These are phyloP conservation scores for Ctenoplectra terminalis DNA, from an alignment of 1,140 invertebrate genomes.

Conservation along the genomic window DNA sequence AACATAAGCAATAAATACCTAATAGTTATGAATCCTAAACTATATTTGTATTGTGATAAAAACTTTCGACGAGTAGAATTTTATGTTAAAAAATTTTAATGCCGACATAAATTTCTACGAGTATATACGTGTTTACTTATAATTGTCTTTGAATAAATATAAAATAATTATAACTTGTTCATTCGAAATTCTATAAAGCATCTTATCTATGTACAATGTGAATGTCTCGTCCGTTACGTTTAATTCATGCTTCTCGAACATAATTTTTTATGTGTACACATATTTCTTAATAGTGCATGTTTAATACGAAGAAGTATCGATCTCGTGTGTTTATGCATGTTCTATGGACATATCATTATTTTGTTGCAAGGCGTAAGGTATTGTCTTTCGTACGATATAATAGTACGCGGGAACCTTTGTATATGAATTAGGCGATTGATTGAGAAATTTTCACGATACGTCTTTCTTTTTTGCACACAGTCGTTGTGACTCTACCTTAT, in stretches of 20 bases:
- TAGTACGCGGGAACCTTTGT: background rate
- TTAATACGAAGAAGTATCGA: slow-evolving; percentile 46
- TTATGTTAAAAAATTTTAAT: background rate
- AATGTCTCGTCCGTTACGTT: slow-evolving; percentile 39
- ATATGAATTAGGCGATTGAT: background rate
- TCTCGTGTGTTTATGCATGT: slow-evolving; percentile 57
- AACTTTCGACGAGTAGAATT: background rate
- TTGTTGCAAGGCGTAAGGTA: slow-evolving; percentile 57
- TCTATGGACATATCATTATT: slow-evolving; percentile 41
- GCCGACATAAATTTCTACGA: background rate
- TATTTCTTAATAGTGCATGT: slow-evolving; percentile 59
- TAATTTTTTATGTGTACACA: slow-evolving; percentile 40
- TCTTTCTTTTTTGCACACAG: background rate
- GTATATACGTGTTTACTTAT: background rate
- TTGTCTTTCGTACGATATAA: slow-evolving; percentile 28
- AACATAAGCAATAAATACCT: background rate
- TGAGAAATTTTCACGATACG: background rate
- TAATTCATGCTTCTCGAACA: slow-evolving; percentile 44
- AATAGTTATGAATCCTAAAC: background rate
- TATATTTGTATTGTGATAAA: background rate
- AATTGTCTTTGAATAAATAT: background rate
- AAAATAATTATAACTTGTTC: background rate
- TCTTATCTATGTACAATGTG: slow-evolving; percentile 38
- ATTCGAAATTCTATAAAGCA: slow-evolving; percentile 23
- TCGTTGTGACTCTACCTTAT: slow-evolving; percentile 49